Conservation (phyloP, 2,797 vertebrate genomes). For the Helarctos malayanus region DNA sequence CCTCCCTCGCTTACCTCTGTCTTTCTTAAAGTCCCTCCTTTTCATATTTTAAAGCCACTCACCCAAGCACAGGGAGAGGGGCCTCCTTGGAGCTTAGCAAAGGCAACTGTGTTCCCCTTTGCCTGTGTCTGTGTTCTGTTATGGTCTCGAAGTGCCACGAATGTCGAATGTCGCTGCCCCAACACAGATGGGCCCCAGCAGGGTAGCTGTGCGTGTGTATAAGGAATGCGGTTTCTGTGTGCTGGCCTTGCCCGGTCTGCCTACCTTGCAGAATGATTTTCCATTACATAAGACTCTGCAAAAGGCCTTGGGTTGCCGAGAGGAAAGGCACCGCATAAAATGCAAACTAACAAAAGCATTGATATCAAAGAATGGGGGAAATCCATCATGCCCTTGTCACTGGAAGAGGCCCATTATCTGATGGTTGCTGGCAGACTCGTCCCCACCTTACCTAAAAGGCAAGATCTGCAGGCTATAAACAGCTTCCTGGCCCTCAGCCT, state of each 20-base stretch:
- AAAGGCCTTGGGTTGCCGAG: conserved; percentile 69
- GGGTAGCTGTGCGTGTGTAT: not conserved
- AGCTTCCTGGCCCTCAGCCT: conserved; percentile 63
- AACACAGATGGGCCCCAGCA: conserved; percentile 67
- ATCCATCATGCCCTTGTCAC: conserved; percentile 70
- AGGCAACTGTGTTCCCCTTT: not conserved
- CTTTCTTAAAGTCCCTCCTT: conserved; percentile 1
- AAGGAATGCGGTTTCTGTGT: conserved; percentile 56
- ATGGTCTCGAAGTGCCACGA: not conserved
- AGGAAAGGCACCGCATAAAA: conserved; percentile 70
- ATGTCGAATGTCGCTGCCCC: not conserved
- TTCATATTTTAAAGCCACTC: conserved; percentile 53
- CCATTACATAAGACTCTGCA: conserved; percentile 76
- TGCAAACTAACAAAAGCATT: conserved; percentile 76
- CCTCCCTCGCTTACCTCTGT: not conserved
- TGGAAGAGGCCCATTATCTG: conserved; percentile 66
- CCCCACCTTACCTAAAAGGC: conserved; percentile 54
- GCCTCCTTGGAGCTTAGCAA: conserved; percentile 34
- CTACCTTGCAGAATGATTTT: conserved; percentile 81
- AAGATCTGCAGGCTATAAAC: conserved; percentile 62
- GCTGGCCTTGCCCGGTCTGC: conserved; percentile 59
- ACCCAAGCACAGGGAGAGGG: not conserved
- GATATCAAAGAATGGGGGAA: conserved; percentile 63
- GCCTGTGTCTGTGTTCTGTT: not conserved
- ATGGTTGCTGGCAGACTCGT: conserved; percentile 36